A percentile compares a stretch with the other conserved stretches of the same genome.
These are phyloP conservation scores for Zingel zingel DNA, from an alignment of 2,113 vertebrate species.

Conservation along the genomic window DNA sequence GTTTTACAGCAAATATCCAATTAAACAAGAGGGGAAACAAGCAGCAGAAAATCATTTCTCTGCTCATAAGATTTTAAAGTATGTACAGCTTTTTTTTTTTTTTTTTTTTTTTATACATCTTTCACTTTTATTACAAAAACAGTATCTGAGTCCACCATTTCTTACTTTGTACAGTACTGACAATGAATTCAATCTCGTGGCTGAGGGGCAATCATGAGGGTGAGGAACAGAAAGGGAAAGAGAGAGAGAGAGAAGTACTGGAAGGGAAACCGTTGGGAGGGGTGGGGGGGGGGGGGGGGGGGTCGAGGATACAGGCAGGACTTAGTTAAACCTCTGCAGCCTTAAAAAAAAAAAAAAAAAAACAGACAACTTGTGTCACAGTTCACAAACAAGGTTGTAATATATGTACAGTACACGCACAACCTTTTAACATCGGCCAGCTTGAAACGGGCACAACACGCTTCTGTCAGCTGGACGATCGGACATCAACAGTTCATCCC, in stretches of 20 bases:
- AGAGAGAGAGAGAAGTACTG: not conserved
- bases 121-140: slow-evolving; percentile 80
- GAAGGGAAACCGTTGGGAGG: slow-evolving; percentile 31
- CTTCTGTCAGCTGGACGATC: slow-evolving; percentile 4
- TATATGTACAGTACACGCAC: slow-evolving; percentile 72
- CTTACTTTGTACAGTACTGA: slow-evolving; percentile 83
- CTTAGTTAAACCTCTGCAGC: slow-evolving; percentile 40
- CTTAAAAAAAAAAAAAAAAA: slow-evolving; percentile 36
- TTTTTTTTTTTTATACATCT: slow-evolving; percentile 66
- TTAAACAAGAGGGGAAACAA: slow-evolving; percentile 62
- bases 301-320: slow-evolving; percentile 50
- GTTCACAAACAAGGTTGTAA: slow-evolving; percentile 53
- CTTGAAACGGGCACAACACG: slow-evolving; percentile 5
- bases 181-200: slow-evolving; percentile 75
- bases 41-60: slow-evolving; percentile 68
- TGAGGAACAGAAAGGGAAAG: slow-evolving; percentile 16
- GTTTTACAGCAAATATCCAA: slow-evolving; percentile 74
- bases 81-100: slow-evolving; percentile 72
- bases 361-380: slow-evolving; percentile 49
- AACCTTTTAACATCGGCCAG: slow-evolving; percentile 28
- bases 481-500: slow-evolving; percentile 48
- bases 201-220: slow-evolving; percentile 61
- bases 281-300: not conserved
- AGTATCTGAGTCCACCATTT: slow-evolving; percentile 77
- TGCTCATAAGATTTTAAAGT: slow-evolving; percentile 69